Evolutionary conservation across 2,113 vertebrate species (phyloP).

Genomic region (Xenopus borealis): DNA sequence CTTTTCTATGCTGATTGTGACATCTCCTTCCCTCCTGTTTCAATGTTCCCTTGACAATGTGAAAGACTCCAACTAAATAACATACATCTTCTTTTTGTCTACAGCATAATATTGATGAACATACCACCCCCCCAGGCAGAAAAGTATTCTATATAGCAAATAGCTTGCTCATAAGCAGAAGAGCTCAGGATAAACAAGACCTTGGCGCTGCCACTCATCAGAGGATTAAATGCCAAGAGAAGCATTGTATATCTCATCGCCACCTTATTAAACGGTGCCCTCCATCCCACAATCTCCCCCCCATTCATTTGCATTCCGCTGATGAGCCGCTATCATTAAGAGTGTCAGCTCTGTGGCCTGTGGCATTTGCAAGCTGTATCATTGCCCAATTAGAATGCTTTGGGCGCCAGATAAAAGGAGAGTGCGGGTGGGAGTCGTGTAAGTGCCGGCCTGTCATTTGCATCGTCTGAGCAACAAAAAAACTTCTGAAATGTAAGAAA

Average conservation of each 20-base stretch:
- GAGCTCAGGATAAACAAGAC: background rate
- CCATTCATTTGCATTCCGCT: background rate
- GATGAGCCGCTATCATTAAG: background rate
- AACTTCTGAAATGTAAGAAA: too few species aligned
- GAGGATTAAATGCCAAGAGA: background rate
- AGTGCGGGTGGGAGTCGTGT: background rate
- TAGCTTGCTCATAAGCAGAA: too few species aligned
- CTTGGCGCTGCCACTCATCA: background rate
- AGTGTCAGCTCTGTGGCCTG: background rate
- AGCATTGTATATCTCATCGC: background rate
- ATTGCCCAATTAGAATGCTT: background rate
- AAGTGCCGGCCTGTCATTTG: too few species aligned
- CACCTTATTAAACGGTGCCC: background rate
- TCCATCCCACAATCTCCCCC: background rate
- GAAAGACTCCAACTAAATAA: too few species aligned
- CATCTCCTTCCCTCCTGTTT: too few species aligned
- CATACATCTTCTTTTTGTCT: too few species aligned
- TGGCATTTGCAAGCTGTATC: background rate
- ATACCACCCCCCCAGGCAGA: too few species aligned
- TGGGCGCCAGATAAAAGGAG: background rate
- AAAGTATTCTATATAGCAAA: too few species aligned
- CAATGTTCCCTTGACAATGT: too few species aligned
- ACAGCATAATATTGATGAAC: too few species aligned
- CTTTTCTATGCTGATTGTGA: too few species aligned
- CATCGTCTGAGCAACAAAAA: too few species aligned